Evolutionary conservation across 2,113 vertebrate species (phyloP), one percentile per base, ranked within the genome.

Genomic region (Mixornis gularis): DNA sequence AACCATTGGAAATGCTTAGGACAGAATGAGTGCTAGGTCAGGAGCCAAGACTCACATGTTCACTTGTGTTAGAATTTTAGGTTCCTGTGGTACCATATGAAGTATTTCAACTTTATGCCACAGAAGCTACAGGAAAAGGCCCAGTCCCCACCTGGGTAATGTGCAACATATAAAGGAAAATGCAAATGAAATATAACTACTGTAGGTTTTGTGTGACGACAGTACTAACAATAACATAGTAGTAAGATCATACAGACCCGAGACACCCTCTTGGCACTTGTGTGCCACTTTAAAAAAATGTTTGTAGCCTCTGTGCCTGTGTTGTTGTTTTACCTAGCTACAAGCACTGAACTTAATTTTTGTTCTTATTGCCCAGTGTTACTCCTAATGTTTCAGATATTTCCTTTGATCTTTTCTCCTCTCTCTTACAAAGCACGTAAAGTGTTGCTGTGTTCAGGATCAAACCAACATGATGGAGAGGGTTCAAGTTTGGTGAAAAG

Each of bases 181-280:
- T 11, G 12, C 8, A 60, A 26, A n/a, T 43, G 7, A 44, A 48
- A 14, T 60, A 12, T 32, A 63, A 36, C 32, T 85, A 40, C 19
- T 20, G 0, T 51, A 63, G 13, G 5, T 43, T 89, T 92, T 83
- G 18, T 55, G 30, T 51, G 29, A 30, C 62, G 46, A 49, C 17
- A 51, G 7, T 63, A 66, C 19, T 49, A 51, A 21, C 36, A 36
- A 3, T 48, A 34, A 22, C 4, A 3, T 8, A 3, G 8, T 26
- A 34, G 8, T 77, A 68, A 52, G 3, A 48, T 52, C 36, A 29
- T 46, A 36, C 4, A 55, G 38, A 58, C 27, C 12, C 0, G 0
- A 74, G 48, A 44, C 16, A 56, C 21, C 3, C 4, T 70, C 22
- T 59, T 70, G 17, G n/a, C 5, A 34, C 59, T 56, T 73, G 1